Percentiles rank a stretch among this genome's conserved stretches.
phyloP scores from a whole-genome alignment of 2,888 invertebrate genomes.

The Anticlea derivata region DNA sequence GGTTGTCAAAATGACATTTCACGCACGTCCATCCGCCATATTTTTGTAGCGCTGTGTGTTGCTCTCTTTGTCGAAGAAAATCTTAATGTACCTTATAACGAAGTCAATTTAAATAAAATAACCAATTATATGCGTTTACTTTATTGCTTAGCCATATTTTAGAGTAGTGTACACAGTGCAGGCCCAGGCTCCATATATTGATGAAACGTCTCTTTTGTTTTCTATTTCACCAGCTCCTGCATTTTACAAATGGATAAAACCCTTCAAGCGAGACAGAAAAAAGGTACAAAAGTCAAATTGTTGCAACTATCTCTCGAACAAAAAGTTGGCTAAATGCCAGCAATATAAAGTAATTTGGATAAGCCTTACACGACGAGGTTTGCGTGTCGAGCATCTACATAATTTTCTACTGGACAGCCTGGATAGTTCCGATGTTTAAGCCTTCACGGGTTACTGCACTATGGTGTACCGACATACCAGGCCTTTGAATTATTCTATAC shows the following conservation, averaged over 20 bases:
- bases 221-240: background rate
- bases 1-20: too few species aligned
- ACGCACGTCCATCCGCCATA: too few species aligned
- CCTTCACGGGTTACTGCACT: slow-evolving; percentile 40
- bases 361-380: slow-evolving; percentile 42
- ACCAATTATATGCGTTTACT: too few species aligned
- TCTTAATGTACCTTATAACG: too few species aligned
- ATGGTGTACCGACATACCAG: slow-evolving; percentile 32
- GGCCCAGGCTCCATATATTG: too few species aligned
- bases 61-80: too few species aligned
- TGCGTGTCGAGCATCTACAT: slow-evolving; percentile 46
- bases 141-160: too few species aligned
- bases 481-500: background rate
- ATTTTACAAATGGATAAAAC: slow-evolving; percentile 19
- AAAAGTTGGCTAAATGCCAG: slow-evolving; percentile 38
- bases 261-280: slow-evolving; percentile 13
- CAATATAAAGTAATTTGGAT: slow-evolving; percentile 41
- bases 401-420: slow-evolving; percentile 46
- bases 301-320: slow-evolving; percentile 33
- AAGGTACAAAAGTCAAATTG: slow-evolving; percentile 25
- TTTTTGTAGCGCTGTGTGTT: too few species aligned
- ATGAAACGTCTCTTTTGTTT: too few species aligned
- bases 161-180: too few species aligned
- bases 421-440: slow-evolving; percentile 48
- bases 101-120: too few species aligned